Base-by-base conservation (phyloP, 2,113 vertebrate genomes). In the Poecilia latipinna region DNA sequence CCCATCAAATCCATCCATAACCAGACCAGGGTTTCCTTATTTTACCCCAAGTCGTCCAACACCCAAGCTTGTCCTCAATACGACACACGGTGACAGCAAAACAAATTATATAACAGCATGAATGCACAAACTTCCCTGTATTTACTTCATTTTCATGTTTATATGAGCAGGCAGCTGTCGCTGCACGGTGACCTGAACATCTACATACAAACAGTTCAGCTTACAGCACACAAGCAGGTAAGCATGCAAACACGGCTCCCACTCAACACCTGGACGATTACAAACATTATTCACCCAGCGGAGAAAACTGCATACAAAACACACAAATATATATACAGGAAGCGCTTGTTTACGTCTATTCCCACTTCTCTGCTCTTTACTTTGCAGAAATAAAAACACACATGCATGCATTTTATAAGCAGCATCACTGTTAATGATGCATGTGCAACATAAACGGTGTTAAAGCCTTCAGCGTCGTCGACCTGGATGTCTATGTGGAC, bases 111-210 rank as follows among this genome's bases (percentile, higher is more conserved):
- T 28, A 44, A 72, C 24, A 11, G 31, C 61, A 54, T 11, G 26
- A 60, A 65, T 68, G 48, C 44, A 60, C 13, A 65, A 75, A 70
- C 48, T 19, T 54, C 48, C 51, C 51, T 57, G 17, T 57, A 24
- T 72, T 75, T 64, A 48, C 54, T 48, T 81, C 51, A 78, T 68
- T 69, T 12, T 66, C 54, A 24, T 42, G 28, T 80, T 68, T 72
- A 51, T 62, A 57, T 62, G 57, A 76, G 32, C 44, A 71, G 70
- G 2, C 31, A 6, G 42, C 70, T 32, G 31, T 51, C 65, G 31
- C 17, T 51, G 29, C 65, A 60, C 17, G 26, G 31, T 35, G 48
- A 61, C 12, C 29, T 28, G 51, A 6, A 65, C 10, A 48, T 39
- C 73, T 37, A 39, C 79, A 76, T 13, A 57, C 66, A 70, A 57